These are phyloP conservation scores for Perdita meconis DNA, from an alignment of 2,888 invertebrate species.

Conservation along the genomic window DNA sequence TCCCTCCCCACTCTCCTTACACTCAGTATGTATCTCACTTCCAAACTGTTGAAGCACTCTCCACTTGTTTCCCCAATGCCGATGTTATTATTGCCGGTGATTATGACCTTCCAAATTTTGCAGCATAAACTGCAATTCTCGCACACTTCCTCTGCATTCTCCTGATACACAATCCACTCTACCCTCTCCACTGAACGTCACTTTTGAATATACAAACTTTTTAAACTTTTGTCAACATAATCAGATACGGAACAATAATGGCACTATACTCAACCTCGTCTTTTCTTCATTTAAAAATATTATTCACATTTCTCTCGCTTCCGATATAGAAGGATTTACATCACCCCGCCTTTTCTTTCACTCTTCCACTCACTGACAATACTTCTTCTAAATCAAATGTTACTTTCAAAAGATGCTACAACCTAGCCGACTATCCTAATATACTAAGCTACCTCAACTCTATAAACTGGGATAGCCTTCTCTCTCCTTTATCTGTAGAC, in stretches of 20 bases:
- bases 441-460: not conserved
- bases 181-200: not conserved
- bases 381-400: not conserved
- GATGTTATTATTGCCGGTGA: not conserved
- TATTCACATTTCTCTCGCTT: not conserved
- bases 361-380: not conserved
- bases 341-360: not conserved
- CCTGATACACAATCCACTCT: not conserved
- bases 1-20: not conserved
- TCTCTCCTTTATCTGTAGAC: not conserved
- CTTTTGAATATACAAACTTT: not conserved
- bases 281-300: not conserved
- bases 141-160: no score
- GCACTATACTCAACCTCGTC: not conserved
- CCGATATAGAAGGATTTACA: not conserved
- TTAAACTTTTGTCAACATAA: not conserved
- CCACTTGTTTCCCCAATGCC: not conserved
- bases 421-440: not conserved
- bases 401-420: not conserved
- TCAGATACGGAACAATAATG: not conserved
- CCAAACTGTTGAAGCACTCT: not conserved
- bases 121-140: no score
- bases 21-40: not conserved
- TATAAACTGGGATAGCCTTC: not conserved
- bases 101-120: not conserved